These are phyloP conservation scores for Chaenodraco wilsoni DNA, from an alignment of 2,797 vertebrate genomes.

Conservation along the genomic window DNA sequence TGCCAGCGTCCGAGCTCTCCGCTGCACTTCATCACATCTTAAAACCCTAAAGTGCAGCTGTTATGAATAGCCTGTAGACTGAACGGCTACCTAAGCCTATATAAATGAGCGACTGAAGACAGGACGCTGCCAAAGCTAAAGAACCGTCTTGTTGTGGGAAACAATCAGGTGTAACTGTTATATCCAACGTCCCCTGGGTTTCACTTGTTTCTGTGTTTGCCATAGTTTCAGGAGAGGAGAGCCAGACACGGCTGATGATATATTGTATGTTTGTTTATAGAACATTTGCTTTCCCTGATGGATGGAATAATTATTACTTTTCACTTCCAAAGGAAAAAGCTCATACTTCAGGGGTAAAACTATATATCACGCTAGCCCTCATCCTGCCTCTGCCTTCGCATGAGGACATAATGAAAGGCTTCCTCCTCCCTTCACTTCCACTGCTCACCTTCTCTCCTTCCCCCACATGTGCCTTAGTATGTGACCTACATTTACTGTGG, in stretches of 20 bases:
- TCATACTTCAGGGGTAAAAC: constrained; percentile 34
- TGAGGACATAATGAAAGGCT: constrained; percentile 71
- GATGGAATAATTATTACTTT: constrained; percentile 24
- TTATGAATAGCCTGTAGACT: constrained; percentile 59
- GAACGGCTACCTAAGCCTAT: constrained; percentile 24
- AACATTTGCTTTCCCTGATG: constrained; percentile 8
- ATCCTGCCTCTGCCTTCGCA: constrained; percentile 42
- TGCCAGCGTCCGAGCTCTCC: constrained; percentile 57
- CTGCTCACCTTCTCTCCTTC: constrained; percentile 63
- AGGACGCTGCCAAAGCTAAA: constrained; percentile 13
- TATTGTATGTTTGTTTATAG: neutral
- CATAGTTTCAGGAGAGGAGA: constrained; percentile 15
- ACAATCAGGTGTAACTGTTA: neutral
- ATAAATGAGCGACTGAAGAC: constrained; percentile 31
- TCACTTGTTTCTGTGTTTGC: neutral
- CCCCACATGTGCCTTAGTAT: constrained; percentile 57
- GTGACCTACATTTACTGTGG: constrained; percentile 71
- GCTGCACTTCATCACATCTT: constrained; percentile 63
- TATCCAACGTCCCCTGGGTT: neutral
- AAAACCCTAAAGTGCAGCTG: constrained; percentile 62
- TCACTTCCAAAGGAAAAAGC: constrained; percentile 19
- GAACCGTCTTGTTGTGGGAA: constrained; percentile 8
- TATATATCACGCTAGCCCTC: constrained; percentile 23
- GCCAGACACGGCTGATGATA: neutral
- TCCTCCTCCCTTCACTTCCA: constrained; percentile 52